Base-by-base conservation (phyloP, 2,888 invertebrate genomes). In the Aricia artaxerxes region DNA sequence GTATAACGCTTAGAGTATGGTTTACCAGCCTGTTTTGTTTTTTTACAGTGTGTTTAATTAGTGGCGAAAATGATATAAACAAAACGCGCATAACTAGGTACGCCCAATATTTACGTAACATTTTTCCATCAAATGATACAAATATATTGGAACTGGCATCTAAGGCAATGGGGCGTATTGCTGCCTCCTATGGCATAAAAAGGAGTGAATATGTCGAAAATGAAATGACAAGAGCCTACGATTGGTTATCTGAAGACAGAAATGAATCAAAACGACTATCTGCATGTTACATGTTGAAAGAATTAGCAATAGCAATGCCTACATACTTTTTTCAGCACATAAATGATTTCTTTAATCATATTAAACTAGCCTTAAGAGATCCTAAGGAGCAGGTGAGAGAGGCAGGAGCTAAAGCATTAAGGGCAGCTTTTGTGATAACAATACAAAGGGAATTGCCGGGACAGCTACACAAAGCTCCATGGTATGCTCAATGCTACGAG, bases 281-380 rank as follows among this genome's bases (percentile, higher is more conserved):
- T 35, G 98, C 99, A 6, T 98, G 98, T 6, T 94, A 99, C 73
- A 97, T 99, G 78, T 91, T 99, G 38, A 96, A 97, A 84, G 99
- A 99, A 92, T 92, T 99, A 73, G 99, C 99, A 0, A 96, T 98
- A 53, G 97, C 98, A n/a, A 98, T 99, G 95, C 99, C 99, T 0
- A 99, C 99, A 40, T 98, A 98, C 89, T 99, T 99, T 90, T 99
- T 97, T 88, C 98, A 98, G 89, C 98, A 98, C 91, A 97, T 98
- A 2, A 97, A 97, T 78, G 97, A 97, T 40, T 98, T 98, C 89
- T 99, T 99, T 86, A 98, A 98, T 83, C 96, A 98, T 78, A 98
- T 99, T 79, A 98, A 99, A 88, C 97, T 97, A 88, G 98, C 98
- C 0, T 96, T 99, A 44, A 95, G 98, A 84, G 99, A 99, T 92